phyloP scores from a whole-genome alignment of 2,797 vertebrate genomes.

The Otus scops region DNA sequence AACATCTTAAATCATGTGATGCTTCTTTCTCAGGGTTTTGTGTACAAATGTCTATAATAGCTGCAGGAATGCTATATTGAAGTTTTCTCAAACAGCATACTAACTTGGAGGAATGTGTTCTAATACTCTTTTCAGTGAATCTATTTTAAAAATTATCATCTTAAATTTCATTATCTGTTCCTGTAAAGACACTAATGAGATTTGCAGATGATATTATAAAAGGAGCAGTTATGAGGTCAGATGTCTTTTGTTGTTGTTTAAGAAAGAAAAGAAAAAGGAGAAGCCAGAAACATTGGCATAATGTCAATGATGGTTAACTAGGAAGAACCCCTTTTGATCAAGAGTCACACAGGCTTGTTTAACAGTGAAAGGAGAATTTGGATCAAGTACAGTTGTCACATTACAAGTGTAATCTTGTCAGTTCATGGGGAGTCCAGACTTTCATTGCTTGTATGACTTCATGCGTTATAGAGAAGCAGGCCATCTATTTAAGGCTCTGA shows the following conservation, averaged over 20 bases:
- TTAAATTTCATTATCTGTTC: not conserved
- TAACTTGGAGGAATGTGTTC: not conserved
- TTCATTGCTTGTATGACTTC: not conserved
- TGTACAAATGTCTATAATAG: not conserved
- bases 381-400: not conserved
- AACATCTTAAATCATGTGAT: not conserved
- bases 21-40: not conserved
- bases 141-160: not conserved
- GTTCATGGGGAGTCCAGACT: not conserved
- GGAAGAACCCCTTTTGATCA: not conserved
- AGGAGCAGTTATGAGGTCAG: not conserved
- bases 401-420: not conserved
- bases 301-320: not conserved
- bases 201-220: not conserved
- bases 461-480: not conserved
- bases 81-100: not conserved
- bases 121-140: not conserved
- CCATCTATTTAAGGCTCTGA: not conserved
- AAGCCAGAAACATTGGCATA: not conserved
- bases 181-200: not conserved
- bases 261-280: not conserved
- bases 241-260: not conserved
- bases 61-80: not conserved
- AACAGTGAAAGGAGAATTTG: not conserved
- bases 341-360: not conserved